Evolutionary conservation across 2,113 vertebrate species (phyloP), one percentile per base, ranked within the genome.

Genomic region (Cavia porcellus): DNA sequence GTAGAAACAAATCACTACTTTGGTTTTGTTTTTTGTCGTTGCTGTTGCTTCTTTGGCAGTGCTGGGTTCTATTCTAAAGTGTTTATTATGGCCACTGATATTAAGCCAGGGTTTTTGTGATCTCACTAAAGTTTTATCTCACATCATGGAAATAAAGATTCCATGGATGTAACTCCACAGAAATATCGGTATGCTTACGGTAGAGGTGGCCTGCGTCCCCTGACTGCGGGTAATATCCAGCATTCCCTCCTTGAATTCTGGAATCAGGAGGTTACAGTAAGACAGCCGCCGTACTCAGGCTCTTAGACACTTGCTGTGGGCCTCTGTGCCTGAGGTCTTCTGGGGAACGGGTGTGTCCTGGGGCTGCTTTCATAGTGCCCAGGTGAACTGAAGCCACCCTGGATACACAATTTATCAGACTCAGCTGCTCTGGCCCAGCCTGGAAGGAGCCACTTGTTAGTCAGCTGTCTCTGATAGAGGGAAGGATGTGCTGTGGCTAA

Each of bases 321-420:
- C 50, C 38, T 84, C 38, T 55, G 22, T 81, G 22, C 19, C 17
- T 10, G 52, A 8, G n/a, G n/a, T 9, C 47, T 64, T 74, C 35
- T 3, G 38, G 42, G 3, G 12, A 68, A 57, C 38, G 20, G 1
- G 3, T n/a, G 0, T 45, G 55, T 32, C 1, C 0, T 4, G 1
- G 14, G 59, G 11, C 19, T 11, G 12, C 79, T 47, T 7, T 50
- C 2, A 1, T 11, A 28, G 12, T 2, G 0, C 24, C 57, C n/a
- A 8, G 32, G 35, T 12, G 28, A 20, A 47, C 25, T 0, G 0
- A 19, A 64, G 62, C n/a, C 19, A 12, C 45, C 62, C 1, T 3
- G 88, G 11, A 57, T 42, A 10, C 24, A 20, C 6, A 7, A 66
- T 50, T 38, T 74, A 0, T 24, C 2, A 30, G 81, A 57, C 35